Conservation (phyloP, 64 coral and sea anemone genomes). For the Acropora tenuis region DNA sequence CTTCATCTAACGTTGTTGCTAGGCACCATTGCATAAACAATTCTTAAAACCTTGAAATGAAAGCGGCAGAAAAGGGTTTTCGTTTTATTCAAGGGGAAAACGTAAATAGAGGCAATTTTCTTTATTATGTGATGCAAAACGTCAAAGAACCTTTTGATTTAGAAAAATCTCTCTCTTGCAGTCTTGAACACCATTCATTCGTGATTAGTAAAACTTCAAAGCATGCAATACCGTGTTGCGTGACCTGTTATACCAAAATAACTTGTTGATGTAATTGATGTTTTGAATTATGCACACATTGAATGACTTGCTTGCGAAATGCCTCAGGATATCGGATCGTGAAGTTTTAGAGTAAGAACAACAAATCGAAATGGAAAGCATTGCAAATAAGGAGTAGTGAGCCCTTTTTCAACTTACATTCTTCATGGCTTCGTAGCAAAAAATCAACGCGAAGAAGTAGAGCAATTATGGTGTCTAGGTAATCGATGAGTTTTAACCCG, state of each 20-base stretch:
- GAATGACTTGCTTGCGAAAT: not conserved
- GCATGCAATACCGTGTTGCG: conserved; percentile 1
- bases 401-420: not conserved
- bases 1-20: not conserved
- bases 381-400: not conserved
- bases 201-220: not conserved
- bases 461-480: not conserved
- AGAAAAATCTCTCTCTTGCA: not conserved
- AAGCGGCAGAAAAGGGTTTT: no score
- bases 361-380: not conserved
- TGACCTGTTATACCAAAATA: conserved; percentile 29
- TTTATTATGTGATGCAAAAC: no score
- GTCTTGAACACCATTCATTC: not conserved
- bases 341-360: not conserved
- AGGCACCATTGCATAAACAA: not conserved
- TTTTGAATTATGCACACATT: conserved; percentile 37
- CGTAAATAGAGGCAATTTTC: no score
- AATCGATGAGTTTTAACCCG: not conserved
- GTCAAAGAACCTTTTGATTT: no score
- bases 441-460: no score
- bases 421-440: not conserved
- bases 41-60: no score
- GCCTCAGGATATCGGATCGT: not conserved
- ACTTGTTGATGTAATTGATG: conserved; percentile 47
- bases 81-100: no score